Evolutionary conservation across 2,797 vertebrate genomes (phyloP), one percentile per base, ranked within the genome.

Genomic region (Amphiprion clarkii): DNA sequence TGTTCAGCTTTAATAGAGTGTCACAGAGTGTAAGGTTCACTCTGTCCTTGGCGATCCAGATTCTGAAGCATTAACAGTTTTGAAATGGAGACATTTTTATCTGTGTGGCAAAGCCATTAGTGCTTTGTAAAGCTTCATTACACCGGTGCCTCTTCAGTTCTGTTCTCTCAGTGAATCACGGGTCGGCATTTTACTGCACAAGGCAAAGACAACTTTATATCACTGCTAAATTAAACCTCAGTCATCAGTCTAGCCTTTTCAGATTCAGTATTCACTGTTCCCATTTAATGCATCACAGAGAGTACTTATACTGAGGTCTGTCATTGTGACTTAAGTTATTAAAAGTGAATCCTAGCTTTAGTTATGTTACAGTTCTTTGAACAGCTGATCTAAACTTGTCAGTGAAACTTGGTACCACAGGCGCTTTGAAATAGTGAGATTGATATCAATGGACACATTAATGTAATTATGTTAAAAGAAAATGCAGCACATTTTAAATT

Each of bases 81-180:
- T 66, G 71, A 83, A 84, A 83, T 79, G 66, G 71, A 84, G 87
- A 83, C 72, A 55, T 78, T 82, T 89, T 76, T 62, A 72, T 79
- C 72, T 62, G 60, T 63, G 76, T 54, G 73, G 56, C 68, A 42
- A 64, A 53, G 61, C 74, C 58, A 76, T 88, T 78, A 75, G 62
- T 12, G 61, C 53, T 66, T 60, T 61, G 83, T 70, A 48, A 83
- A 83, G 82, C 76, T 71, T 89, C 78, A 82, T 86, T 85, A 86
- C 82, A 85, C 71, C 52, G 54, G 39, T 31, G 67, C 60, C 46
- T 74, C 67, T 55, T 60, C 46, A 56, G 25, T 62, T 80, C 58
- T 23, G 7, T 53, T 74, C 59, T 58, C 49, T 59, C 73, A 49
- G 21, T 84, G 73, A 84, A 76, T 84, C 76, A 70, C 2, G 2